Evolutionary conservation across 1,140 invertebrate species (phyloP).

Genomic region (Drosophila malerkotliana): DNA sequence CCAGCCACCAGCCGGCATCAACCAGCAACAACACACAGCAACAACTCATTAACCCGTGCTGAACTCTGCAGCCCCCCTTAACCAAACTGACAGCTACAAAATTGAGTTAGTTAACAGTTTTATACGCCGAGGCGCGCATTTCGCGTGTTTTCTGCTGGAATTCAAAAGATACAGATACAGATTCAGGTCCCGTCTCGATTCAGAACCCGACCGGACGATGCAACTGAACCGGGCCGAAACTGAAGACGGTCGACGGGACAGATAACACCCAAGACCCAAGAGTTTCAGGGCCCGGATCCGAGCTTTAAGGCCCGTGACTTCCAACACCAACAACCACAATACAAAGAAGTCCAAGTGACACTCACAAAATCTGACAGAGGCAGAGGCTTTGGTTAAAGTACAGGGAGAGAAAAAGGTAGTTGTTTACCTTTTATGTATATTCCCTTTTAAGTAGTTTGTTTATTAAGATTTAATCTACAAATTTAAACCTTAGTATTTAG

Average conservation of each 20-base stretch:
- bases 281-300: conserved; percentile 23
- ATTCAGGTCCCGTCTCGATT: not conserved
- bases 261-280: conserved; percentile 74
- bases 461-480: too few species aligned
- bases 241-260: conserved; percentile 75
- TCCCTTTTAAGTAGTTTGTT: too few species aligned
- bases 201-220: conserved; percentile 2
- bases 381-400: conserved; percentile 47
- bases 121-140: conserved; percentile 81
- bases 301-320: conserved; percentile 9
- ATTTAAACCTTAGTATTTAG: too few species aligned
- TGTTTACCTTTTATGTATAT: not conserved
- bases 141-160: conserved; percentile 73
- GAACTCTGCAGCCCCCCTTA: conserved; percentile 61
- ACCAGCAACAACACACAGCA: conserved; percentile 46
- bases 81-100: conserved; percentile 83
- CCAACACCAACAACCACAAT: conserved; percentile 29
- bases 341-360: conserved; percentile 75
- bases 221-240: conserved; percentile 59
- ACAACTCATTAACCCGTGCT: conserved; percentile 79
- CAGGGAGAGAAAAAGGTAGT: not conserved
- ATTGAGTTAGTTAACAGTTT: conserved; percentile 84
- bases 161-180: conserved; percentile 43
- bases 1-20: conserved; percentile 53
- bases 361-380: conserved; percentile 82